These are phyloP conservation scores for Enteromius afrohamiltoni DNA, from an alignment of 2,797 vertebrate species.

Conservation along the genomic window DNA sequence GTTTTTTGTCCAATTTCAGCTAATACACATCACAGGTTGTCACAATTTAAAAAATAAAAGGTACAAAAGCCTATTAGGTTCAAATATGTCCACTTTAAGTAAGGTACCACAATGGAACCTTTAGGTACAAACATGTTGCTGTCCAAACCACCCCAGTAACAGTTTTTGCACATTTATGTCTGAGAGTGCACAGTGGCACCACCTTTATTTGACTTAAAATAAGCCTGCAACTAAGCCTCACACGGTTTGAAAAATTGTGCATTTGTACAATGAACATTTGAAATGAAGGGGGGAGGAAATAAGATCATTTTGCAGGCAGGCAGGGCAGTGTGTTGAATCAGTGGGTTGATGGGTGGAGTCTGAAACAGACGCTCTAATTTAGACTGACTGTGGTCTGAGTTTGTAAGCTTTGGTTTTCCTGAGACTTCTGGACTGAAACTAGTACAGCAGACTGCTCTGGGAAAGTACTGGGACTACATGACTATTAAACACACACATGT, in stretches of 20 bases:
- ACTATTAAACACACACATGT: neutral
- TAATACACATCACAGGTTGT: neutral
- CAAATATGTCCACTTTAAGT: no score
- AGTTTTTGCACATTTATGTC: no score
- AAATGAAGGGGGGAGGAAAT: slow-evolving; percentile 36
- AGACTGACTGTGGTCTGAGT: slow-evolving; percentile 69
- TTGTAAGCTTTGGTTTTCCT: slow-evolving; percentile 61
- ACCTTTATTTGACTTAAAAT: neutral
- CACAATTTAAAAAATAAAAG: neutral
- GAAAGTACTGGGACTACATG: slow-evolving; percentile 4
- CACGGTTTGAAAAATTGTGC: neutral
- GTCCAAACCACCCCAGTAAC: no score
- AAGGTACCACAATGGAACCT: no score
- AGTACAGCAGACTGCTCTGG: slow-evolving; percentile 4
- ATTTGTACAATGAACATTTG: neutral
- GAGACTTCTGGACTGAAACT: slow-evolving; percentile 57
- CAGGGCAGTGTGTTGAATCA: slow-evolving; percentile 59
- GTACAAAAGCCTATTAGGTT: no score
- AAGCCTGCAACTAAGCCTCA: neutral
- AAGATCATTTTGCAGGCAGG: slow-evolving; percentile 37
- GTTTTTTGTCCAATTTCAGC: neutral
- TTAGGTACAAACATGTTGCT: no score
- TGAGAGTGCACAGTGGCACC: neutral
- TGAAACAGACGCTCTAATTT: slow-evolving; percentile 70
- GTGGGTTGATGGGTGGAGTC: slow-evolving; percentile 68